Evolutionary conservation across 1,140 invertebrate genomes (phyloP), one percentile per base, ranked within the genome.

Genomic region (Zaprionus nigranus): DNA sequence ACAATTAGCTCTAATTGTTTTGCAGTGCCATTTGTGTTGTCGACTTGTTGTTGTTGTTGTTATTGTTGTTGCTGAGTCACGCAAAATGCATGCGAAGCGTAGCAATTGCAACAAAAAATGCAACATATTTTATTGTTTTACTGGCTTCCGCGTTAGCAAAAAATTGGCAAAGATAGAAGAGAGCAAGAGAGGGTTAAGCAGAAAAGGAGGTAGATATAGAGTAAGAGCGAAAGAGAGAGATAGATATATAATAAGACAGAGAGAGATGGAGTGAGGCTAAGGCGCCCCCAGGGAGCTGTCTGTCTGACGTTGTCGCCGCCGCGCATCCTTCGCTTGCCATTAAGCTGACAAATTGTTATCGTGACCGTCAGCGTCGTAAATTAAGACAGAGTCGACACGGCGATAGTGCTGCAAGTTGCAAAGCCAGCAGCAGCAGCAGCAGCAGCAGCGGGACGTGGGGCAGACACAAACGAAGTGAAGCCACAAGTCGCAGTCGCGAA

Each of bases 311-410:
- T 75, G 67, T 59, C 63, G 53, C 79, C 80, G 79, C 78, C 80
- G 82, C 80, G 78, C 81, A 84, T 88, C 84, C 81, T 88, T 90
- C 59, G 56, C 63, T 64, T 62, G 81, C 84, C 84, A 88, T 88
- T 88, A 88, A 90, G 85, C 81, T 90, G 85, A 90, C 85, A 90
- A 90, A 90, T 90, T 90, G 85, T 90, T 90, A 90, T 90, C 85
- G 86, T 58, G 57, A 69, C 51, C 68, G 82, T 76, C 72, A 68
- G 57, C 75, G 86, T 90, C 85, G 85, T 88, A 88, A 88, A 88
- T 88, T 90, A 84, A 90, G 83, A 80, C 64, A 69, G 72, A 74
- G 72, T 67, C 65, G 67, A 40, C 26, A 69, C 36, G 53, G 34
- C 36, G 38, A 68, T 20, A 58, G 43, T 53, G 53, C n/a, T 56